These are phyloP conservation scores for Synanthedon myopaeformis DNA, from an alignment of 2,888 invertebrate genomes.

Conservation along the genomic window DNA sequence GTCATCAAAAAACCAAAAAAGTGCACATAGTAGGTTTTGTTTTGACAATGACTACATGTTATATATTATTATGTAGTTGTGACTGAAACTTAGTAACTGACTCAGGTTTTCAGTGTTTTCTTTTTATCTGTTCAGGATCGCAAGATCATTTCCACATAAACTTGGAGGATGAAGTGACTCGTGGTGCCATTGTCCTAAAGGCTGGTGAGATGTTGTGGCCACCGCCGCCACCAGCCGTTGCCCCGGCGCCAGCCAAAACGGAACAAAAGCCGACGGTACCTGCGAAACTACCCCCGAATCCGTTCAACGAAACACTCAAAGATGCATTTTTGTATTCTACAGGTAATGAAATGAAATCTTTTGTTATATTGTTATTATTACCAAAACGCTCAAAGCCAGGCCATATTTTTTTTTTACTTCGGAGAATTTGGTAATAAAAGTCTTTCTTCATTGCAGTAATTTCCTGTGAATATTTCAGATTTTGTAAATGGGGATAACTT, in stretches of 20 bases:
- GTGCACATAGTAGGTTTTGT: too few species aligned
- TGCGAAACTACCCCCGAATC: conserved; percentile 65
- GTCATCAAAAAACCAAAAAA: too few species aligned
- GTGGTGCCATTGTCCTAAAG: conserved; percentile 83
- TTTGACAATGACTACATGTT: background rate
- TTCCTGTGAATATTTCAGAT: too few species aligned
- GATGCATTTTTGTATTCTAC: conserved; percentile 76
- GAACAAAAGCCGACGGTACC: conserved; percentile 43
- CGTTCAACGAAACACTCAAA: conserved; percentile 78
- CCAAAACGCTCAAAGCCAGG: too few species aligned
- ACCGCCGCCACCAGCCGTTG: conserved; percentile 75
- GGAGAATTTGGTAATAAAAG: too few species aligned
- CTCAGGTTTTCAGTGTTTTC: too few species aligned
- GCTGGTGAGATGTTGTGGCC: conserved; percentile 85
- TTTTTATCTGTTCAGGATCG: conserved; percentile 61
- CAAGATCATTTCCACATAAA: conserved; percentile 84
- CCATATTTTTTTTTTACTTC: too few species aligned
- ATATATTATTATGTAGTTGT: too few species aligned
- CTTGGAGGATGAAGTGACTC: conserved; percentile 86
- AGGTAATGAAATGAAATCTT: conserved; percentile 45
- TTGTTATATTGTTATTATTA: too few species aligned
- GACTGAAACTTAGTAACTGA: too few species aligned
- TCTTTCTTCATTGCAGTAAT: too few species aligned
- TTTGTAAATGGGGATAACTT: too few species aligned
- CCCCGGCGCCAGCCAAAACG: conserved; percentile 51